Evolutionary conservation across 2,888 invertebrate genomes (phyloP), one percentile per base, ranked within the genome.

Genomic region (Creontiades dilutus): DNA sequence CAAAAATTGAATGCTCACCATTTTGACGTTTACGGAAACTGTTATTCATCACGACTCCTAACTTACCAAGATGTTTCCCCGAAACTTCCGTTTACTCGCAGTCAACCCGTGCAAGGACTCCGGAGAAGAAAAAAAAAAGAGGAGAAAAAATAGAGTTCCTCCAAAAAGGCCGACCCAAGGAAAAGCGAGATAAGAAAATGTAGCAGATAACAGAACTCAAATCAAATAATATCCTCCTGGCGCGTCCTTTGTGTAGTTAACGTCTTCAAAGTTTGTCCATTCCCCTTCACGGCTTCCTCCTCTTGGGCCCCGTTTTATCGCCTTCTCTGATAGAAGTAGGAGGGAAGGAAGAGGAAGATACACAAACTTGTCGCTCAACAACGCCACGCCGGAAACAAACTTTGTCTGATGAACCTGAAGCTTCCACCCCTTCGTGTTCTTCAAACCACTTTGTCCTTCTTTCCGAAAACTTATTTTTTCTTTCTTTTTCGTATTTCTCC

Each of bases 381-480:
- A 47, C 78, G 78, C 78, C 46, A 46, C 37, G 78, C 85, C 55
- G 75, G 86, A 75, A 86, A 86, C 75, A 86, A 86, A 86, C 86
- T 86, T 86, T 61, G 57, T 61, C 55, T 86, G 86, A 86, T 86
- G 86, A 86, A 86, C 86, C 86, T 75, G 75, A 86, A 86, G 75
- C 75, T 75, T 68, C 82, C 27, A 82, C 37, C 57, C 37, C 37
- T 85, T 61, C 57, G 23, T 27, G 27, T 86, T 75, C 75, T 85
- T 85, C 61, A 68, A 82, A 75, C 86, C 75, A 75, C 86, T 86
- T 28, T 47, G 86, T 86, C 86, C 86, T 78, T 47, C 46, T 78
- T 46, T 16, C 46, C 16, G 46, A 47, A 47, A 47, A 47, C 37
- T 46, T 47, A 37, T 47, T n/a, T 46, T 46, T 78, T 78, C 27